Evolutionary conservation across 2,888 invertebrate species (phyloP).

Genomic region (Conops quadrifasciatus): DNA sequence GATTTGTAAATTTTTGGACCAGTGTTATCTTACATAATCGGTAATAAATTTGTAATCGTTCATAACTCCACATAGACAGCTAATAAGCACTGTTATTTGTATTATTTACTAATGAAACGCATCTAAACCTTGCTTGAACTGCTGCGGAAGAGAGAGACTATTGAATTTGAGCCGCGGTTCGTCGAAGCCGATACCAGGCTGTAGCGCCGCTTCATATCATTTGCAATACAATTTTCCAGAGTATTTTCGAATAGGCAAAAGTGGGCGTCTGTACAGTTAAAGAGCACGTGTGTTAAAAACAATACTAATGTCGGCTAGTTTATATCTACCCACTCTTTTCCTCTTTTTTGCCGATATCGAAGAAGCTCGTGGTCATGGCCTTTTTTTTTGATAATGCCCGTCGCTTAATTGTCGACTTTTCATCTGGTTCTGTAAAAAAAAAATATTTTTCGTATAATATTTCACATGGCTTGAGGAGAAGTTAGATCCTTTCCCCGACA

Average conservation of each 20-base stretch:
- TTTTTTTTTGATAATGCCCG: constrained; percentile 85
- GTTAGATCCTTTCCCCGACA: not conserved
- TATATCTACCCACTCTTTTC: constrained; percentile 63
- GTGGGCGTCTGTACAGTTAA: constrained; percentile 28
- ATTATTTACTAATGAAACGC: no score
- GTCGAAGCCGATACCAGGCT: constrained; percentile 48
- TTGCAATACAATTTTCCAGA: constrained; percentile 83
- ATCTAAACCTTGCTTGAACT: constrained; percentile 40
- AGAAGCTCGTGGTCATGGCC: constrained; percentile 87
- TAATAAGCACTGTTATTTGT: no score
- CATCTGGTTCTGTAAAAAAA: constrained; percentile 48
- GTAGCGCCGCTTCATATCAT: constrained; percentile 68
- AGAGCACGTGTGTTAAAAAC: not conserved
- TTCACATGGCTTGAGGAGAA: not conserved
- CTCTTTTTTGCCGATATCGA: constrained; percentile 80
- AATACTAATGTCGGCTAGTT: no score
- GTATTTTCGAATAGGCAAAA: constrained; percentile 80
- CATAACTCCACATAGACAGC: no score
- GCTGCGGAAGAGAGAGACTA: constrained; percentile 71
- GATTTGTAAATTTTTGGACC: no score
- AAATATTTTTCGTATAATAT: not conserved
- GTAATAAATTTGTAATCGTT: no score
- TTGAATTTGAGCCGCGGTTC: constrained; percentile 73
- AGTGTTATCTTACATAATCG: no score
- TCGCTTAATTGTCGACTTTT: constrained; percentile 72